Evolutionary conservation across 1,140 invertebrate species (phyloP).

Genomic region (Thaumatotibia leucotreta): DNA sequence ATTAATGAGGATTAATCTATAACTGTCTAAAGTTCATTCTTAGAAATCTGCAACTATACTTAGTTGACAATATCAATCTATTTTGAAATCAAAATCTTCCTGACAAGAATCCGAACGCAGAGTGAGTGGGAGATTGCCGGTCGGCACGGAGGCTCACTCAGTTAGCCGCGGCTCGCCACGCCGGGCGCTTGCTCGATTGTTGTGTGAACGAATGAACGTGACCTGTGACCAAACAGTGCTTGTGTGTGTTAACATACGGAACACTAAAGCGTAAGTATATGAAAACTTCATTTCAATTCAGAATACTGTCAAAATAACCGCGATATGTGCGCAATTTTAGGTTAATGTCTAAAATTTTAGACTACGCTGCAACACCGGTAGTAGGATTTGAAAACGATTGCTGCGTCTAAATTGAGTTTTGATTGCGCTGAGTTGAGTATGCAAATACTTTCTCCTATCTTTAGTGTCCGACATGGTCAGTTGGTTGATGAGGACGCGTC

Average conservation of each 20-base stretch:
- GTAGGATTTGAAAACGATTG: not conserved
- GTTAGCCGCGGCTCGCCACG: slow-evolving; percentile 5
- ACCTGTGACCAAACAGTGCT: not conserved
- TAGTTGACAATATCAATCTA: too few relatives aligned
- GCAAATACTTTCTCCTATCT: slow-evolving; percentile 11
- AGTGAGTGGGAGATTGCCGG: not conserved
- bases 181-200: not conserved
- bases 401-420: not conserved
- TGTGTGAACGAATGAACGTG: not conserved
- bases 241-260: slow-evolving; percentile 3
- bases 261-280: slow-evolving; percentile 3
- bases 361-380: slow-evolving; percentile 3
- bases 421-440: not conserved
- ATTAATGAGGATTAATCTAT: too few relatives aligned
- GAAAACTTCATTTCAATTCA: not conserved
- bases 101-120: not conserved
- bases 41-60: too few relatives aligned
- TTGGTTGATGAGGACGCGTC: not conserved
- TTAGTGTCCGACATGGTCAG: slow-evolving; percentile 5
- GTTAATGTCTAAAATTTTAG: not conserved
- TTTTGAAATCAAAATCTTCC: not conserved
- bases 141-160: not conserved
- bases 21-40: too few relatives aligned
- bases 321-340: not conserved
- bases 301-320: not conserved